Evolutionary conservation across 2,797 vertebrate species (phyloP).

Genomic region (Mus caroli): DNA sequence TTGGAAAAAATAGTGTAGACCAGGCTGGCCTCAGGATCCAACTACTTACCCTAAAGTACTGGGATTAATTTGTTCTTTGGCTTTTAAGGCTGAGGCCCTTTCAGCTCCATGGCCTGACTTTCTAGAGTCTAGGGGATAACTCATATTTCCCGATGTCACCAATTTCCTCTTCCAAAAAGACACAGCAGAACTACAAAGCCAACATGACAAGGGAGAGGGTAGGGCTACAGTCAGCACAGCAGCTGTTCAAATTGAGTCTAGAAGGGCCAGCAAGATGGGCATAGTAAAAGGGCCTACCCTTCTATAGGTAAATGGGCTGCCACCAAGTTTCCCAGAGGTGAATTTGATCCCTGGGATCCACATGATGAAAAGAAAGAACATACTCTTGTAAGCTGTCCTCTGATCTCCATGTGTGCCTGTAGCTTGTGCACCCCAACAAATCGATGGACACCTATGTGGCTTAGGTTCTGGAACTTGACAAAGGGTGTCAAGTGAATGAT

Average conservation of each 20-base stretch:
- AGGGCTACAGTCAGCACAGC: not conserved
- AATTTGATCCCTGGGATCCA: not conserved
- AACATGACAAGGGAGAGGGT: not conserved
- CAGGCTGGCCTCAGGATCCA: no score
- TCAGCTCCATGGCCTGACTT: not conserved
- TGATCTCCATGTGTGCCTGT: not conserved
- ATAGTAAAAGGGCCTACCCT: not conserved
- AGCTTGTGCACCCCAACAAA: not conserved
- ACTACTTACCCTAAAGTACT: no score
- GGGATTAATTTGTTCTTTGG: no score
- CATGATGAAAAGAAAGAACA: not conserved
- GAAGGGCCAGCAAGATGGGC: not conserved
- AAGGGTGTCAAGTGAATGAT: not conserved
- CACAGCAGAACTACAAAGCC: constrained; percentile 12
- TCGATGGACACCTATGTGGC: not conserved
- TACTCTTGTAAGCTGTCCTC: not conserved
- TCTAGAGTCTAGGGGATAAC: not conserved
- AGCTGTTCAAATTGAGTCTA: constrained; percentile 12
- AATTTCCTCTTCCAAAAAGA: constrained; percentile 32
- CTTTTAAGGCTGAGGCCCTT: no score
- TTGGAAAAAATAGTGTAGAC: no score
- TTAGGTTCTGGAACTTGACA: not conserved
- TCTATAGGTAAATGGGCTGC: not conserved
- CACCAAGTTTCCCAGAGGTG: not conserved
- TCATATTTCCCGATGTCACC: not conserved